Conservation (phyloP, 2,888 invertebrate species). For the Pyrgus malvae region DNA sequence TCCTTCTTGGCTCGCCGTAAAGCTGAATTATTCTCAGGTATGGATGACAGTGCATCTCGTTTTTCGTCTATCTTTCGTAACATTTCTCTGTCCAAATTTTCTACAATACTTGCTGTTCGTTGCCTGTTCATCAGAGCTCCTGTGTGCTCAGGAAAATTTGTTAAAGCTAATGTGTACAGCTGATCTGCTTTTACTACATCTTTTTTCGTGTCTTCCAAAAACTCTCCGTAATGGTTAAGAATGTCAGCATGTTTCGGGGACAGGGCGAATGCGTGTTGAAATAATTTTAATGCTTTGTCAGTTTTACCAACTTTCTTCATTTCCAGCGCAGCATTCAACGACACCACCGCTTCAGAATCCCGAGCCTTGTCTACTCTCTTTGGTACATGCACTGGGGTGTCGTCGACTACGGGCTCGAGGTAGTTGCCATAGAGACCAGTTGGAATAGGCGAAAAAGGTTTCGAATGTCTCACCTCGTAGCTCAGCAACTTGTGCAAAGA, state of each 20-base stretch:
- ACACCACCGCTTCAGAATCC: constrained; percentile 89
- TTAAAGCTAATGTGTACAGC: constrained; percentile 92
- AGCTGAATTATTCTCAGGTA: constrained; percentile 90
- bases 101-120: constrained; percentile 93
- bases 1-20: constrained; percentile 95
- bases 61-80: constrained; percentile 92
- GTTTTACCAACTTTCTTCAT: constrained; percentile 91
- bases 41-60: constrained; percentile 89
- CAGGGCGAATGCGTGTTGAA: constrained; percentile 94
- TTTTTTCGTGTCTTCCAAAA: constrained; percentile 91
- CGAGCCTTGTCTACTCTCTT: constrained; percentile 51
- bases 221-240: constrained; percentile 95
- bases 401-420: constrained; percentile 57
- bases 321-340: constrained; percentile 91
- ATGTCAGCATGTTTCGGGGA: constrained; percentile 96
- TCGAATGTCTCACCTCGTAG: constrained; percentile 61
- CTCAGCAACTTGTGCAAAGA: constrained; percentile 65
- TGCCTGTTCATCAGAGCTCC: constrained; percentile 90
- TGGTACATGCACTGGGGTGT: constrained; percentile 41
- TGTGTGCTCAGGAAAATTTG: constrained; percentile 90
- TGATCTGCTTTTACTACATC: constrained; percentile 95
- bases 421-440: constrained; percentile 67
- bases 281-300: constrained; percentile 92
- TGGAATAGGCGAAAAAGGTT: constrained; percentile 71
- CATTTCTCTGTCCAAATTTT: constrained; percentile 91